Base-by-base conservation (phyloP, 2,113 vertebrate genomes). In the Xyrauchen texanus region DNA sequence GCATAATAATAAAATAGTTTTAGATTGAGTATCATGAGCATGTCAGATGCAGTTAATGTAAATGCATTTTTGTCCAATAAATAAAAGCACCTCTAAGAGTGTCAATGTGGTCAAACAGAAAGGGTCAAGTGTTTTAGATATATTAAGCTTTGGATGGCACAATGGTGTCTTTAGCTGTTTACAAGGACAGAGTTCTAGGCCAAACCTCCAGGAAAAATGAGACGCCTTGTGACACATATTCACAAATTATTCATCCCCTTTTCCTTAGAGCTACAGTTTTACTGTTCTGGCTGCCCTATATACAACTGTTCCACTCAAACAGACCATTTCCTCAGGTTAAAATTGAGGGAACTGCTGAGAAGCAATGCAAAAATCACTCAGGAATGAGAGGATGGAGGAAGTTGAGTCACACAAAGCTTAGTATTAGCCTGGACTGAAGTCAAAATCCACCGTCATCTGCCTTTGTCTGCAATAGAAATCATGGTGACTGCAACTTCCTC, bases 221-320 rank as follows among this genome's bases (percentile, higher is more conserved):
- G 57, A 15, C 2, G 52, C 53, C 81, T 58, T 67, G 68, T 76
- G 68, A 73, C 76, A 65, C 68, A 78, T 68, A 78, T 74, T 82
- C 68, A 78, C 76, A 78, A 82, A 82, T 82, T 73, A 82, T 82
- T 82, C 68, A 82, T 82, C 68, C 62, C 21, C 46, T 78, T 78
- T 77, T 61, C 53, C 76, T 78, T 67, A 34, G 61, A 65, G 69
- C 73, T 12, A 65, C 62, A 44, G 7, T 45, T 74, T 66, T 58
- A 74, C 68, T 51, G 57, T 62, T 68, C 77, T 79, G 67, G 58
- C 58, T 76, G 73, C 34, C 75, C 67, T 78, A 78, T 21, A 77
- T 72, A 64, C 49, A 80, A 66, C 51, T 45, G 49, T 73, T 10
- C 62, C 11, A 58, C 16, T 34, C 63, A 73, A 46, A 58, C 13